Base-by-base conservation (phyloP, 2,113 vertebrate genomes). In the Podocnemis expansa region DNA sequence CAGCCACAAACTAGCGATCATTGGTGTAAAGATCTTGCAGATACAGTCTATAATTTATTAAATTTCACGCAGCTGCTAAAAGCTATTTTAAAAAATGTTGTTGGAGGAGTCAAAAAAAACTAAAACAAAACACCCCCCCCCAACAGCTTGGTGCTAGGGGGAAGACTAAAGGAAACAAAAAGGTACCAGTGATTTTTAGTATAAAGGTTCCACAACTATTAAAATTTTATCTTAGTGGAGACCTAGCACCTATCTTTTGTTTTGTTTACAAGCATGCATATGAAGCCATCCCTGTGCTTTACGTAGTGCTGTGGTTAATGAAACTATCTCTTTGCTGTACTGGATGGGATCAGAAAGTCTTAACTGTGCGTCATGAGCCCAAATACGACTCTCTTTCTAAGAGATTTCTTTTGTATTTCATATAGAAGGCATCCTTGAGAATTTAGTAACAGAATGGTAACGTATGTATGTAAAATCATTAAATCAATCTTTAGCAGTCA, bases 181-280 rank as follows among this genome's bases (percentile, higher is more conserved):
- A 58, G 27, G 2, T 87, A 78, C 10, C 70, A 82, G 51, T 45
- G 47, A 89, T 47, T 78, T 85, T 93, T 93, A 96, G 54, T 31
- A 89, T 86, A 96, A 78, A 60, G 52, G 17, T 38, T 93, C 91
- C 34, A 60, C 56, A 89, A 56, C 87, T 94, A 63, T 94, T 93
- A 91, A 90, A 95, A 87, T 89, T 84, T 89, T 84, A 87, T 93
- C 89, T 93, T 93, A 29, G 38, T 83, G 73, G 91, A 78, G 52
- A 85, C 51, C 78, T 81, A 70, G 34, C 4, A 56, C 79, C 31
- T 82, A 3, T 95, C 76, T 94, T 96, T 90, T 47, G 88, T 49
- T 95, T 96, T 90, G 84, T 89, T 94, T 16, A 8, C 10, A 45
- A 52, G 67, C 29, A 79, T 90, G n/a, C 80, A 63, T 2, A 0